Evolutionary conservation across 2,888 invertebrate genomes (phyloP).

Genomic region (Drosophila rellima): DNA sequence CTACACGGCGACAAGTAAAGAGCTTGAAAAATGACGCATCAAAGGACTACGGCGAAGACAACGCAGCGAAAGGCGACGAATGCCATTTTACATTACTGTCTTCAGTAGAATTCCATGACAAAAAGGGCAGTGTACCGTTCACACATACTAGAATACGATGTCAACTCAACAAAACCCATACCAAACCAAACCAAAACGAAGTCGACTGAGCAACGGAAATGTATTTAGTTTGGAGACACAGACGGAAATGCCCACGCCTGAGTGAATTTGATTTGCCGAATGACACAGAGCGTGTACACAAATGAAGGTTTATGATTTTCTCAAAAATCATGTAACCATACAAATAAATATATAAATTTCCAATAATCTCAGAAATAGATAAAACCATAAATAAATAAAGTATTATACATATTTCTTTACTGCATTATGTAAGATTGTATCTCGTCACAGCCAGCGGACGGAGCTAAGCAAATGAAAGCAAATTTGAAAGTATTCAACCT

Average conservation of each 20-base stretch:
- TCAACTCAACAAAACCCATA: constrained; percentile 4
- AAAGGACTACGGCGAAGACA: constrained; percentile 49
- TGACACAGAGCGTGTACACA: constrained; percentile 16
- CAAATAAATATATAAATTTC: constrained; percentile 24
- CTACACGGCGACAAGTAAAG: constrained; percentile 63
- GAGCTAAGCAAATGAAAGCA: constrained; percentile 1
- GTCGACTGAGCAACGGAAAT: constrained; percentile 58
- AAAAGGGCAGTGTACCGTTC: constrained; percentile 17
- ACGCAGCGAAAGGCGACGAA: constrained; percentile 31
- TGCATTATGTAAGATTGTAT: constrained; percentile 9
- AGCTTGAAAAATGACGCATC: constrained; percentile 75
- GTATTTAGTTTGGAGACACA: constrained; percentile 58
- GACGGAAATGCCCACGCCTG: constrained; percentile 64
- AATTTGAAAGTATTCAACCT: constrained; percentile 17
- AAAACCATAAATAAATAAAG: constrained; percentile 22
- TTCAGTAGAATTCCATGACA: constrained; percentile 31
- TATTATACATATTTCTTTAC: not conserved
- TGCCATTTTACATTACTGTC: constrained; percentile 48
- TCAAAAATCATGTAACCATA: constrained; percentile 24
- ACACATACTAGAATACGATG: not conserved
- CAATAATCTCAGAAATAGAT: constrained; percentile 18
- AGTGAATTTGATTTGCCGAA: constrained; percentile 59
- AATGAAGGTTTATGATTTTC: constrained; percentile 30
- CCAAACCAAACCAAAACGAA: constrained; percentile 1
- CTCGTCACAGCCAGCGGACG: not conserved